Evolutionary conservation across 2,888 invertebrate genomes (phyloP).

Genomic region (Euphydryas editha): DNA sequence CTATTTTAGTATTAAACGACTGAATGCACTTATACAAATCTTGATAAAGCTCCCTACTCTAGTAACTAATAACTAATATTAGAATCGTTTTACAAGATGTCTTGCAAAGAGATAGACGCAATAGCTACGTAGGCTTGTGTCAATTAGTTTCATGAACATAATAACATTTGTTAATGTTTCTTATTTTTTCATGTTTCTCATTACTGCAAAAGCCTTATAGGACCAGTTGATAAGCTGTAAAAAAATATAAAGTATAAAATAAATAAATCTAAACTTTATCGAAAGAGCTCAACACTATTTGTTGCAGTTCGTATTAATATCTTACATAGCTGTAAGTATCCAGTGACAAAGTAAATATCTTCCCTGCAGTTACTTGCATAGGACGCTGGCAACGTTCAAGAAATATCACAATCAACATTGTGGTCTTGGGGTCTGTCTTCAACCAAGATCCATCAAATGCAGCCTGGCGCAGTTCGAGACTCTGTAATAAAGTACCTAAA

Average conservation of each 20-base stretch:
- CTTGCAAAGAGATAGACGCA: neutral
- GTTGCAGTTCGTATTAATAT: slow-evolving; percentile 8
- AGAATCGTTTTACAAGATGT: neutral
- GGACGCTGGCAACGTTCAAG: slow-evolving; percentile 79
- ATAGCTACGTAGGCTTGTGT: neutral
- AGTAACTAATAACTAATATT: neutral
- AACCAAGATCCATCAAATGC: slow-evolving; percentile 82
- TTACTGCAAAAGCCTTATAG: slow-evolving; percentile 79
- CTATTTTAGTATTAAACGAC: neutral
- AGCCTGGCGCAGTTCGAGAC: slow-evolving; percentile 72
- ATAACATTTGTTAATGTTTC: no score
- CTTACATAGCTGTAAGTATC: slow-evolving; percentile 80
- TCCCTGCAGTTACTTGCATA: slow-evolving; percentile 78
- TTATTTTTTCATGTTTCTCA: slow-evolving; percentile 78
- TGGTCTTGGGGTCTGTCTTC: slow-evolving; percentile 60
- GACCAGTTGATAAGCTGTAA: slow-evolving; percentile 82
- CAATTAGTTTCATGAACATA: no score
- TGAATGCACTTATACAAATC: neutral
- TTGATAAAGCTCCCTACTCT: neutral
- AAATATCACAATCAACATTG: slow-evolving; percentile 71
- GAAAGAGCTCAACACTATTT: neutral
- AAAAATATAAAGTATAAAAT: slow-evolving; percentile 39
- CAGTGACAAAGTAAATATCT: slow-evolving; percentile 79
- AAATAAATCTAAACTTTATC: neutral
- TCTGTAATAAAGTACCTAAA: slow-evolving; percentile 59